Percentiles rank a stretch among this genome's conserved stretches.
Evolutionary conservation across 2,797 vertebrate genomes (phyloP).

Genomic region (Alfaro cultratus): DNA sequence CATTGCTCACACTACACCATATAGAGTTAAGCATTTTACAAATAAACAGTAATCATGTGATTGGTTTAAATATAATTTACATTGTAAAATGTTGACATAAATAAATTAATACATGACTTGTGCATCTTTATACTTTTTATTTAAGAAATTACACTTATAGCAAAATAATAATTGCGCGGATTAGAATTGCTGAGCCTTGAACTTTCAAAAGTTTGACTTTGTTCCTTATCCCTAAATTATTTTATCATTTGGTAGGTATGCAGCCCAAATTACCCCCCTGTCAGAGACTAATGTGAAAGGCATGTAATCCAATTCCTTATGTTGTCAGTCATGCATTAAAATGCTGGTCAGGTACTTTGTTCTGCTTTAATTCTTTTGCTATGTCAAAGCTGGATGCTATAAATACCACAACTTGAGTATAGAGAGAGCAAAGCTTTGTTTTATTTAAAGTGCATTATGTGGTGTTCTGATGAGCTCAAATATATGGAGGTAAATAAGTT

Average conservation of each 20-base stretch:
- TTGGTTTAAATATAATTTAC: not conserved
- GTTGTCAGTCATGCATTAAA: conserved; percentile 6
- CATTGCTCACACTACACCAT: not conserved
- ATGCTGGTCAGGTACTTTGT: conserved; percentile 4
- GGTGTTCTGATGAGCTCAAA: not conserved
- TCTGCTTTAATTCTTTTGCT: not conserved
- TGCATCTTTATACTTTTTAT: not conserved
- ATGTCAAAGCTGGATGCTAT: not conserved
- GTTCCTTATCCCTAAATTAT: not conserved
- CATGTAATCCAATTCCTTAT: conserved; percentile 1
- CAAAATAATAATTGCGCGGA: not conserved
- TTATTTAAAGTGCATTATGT: not conserved
- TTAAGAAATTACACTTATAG: not conserved
- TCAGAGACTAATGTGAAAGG: not conserved
- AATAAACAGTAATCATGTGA: not conserved
- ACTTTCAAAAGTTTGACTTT: not conserved
- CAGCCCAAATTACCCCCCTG: not conserved
- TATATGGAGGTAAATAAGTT: not conserved
- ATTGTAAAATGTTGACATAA: not conserved
- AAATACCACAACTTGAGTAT: not conserved
- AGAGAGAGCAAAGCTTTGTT: not conserved
- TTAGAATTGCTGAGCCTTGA: not conserved
- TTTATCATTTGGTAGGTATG: not conserved
- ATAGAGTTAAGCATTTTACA: not conserved
- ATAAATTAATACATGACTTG: not conserved